These are phyloP conservation scores for Ficedula albicollis DNA, from an alignment of 2,797 vertebrate genomes.

Conservation along the genomic window DNA sequence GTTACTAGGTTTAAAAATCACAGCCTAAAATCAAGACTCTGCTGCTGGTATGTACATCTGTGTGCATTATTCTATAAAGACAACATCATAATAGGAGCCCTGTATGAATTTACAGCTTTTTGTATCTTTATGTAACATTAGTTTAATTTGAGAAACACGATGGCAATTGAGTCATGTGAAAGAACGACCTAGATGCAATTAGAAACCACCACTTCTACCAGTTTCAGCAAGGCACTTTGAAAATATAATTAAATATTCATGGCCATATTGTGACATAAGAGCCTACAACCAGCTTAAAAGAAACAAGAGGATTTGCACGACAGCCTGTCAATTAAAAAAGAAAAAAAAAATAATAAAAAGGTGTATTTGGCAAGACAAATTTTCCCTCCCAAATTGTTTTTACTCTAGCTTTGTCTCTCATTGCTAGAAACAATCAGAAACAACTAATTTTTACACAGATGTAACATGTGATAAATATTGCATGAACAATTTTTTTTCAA, in stretches of 20 bases:
- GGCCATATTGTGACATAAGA: not conserved
- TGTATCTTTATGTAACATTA: not conserved
- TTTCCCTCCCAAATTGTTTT: not conserved
- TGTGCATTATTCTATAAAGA: not conserved
- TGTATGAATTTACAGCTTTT: not conserved
- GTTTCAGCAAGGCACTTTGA: constrained; percentile 10
- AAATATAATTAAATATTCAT: not conserved
- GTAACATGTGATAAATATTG: not conserved
- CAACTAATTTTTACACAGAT: not conserved
- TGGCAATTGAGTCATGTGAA: not conserved
- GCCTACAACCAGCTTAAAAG: not conserved
- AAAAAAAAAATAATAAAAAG: not conserved
- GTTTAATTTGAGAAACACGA: not conserved
- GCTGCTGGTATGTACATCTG: not conserved
- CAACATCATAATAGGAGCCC: not conserved
- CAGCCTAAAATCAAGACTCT: not conserved
- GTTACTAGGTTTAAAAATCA: not conserved
- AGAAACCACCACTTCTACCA: not conserved
- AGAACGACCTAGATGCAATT: not conserved
- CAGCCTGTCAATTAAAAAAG: not conserved
- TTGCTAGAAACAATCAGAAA: too few species aligned
- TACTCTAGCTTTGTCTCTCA: too few species aligned
- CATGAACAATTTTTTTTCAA: not conserved
- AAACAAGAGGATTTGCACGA: not conserved
- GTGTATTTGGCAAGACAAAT: not conserved